These are phyloP conservation scores for Chloroclystis v-ata DNA, from an alignment of 2,888 invertebrate species.

Conservation along the genomic window DNA sequence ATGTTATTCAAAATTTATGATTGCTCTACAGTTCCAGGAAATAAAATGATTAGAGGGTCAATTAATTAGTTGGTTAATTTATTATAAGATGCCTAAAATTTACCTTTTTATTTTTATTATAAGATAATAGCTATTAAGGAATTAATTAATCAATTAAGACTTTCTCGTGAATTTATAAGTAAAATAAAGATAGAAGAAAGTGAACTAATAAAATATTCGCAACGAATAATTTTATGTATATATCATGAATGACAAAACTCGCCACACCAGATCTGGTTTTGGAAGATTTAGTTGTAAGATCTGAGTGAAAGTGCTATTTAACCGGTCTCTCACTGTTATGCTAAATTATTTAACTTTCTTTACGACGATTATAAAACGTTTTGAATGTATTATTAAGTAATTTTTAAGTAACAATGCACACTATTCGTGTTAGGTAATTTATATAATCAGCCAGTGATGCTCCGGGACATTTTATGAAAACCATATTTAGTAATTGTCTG, in stretches of 20 bases:
- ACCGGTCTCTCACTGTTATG: constrained; percentile 58
- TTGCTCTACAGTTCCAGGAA: too few species aligned
- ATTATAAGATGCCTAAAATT: too few species aligned
- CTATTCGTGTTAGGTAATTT: too few species aligned
- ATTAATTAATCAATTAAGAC: background rate
- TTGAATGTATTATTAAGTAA: constrained; percentile 18
- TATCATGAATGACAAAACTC: constrained; percentile 32
- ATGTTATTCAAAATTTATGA: too few species aligned
- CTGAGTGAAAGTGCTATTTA: constrained; percentile 67
- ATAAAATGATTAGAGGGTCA: too few species aligned
- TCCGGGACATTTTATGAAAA: background rate
- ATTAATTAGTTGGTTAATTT: too few species aligned
- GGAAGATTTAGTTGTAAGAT: constrained; percentile 40
- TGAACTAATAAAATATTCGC: constrained; percentile 9
- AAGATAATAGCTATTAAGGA: too few species aligned
- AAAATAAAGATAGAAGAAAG: constrained; percentile 1
- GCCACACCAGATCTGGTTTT: constrained; percentile 59
- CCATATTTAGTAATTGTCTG: too few species aligned
- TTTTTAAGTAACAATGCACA: background rate
- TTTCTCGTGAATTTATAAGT: constrained; percentile 17
- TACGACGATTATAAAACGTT: constrained; percentile 24
- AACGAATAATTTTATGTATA: constrained; percentile 24
- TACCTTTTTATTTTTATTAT: too few species aligned
- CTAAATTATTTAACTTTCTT: constrained; percentile 60
- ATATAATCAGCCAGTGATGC: too few species aligned